Percentiles rank a stretch among this genome's conserved stretches.
phyloP scores from a whole-genome alignment of 2,888 invertebrate genomes.

The Augochlorella aurata region DNA sequence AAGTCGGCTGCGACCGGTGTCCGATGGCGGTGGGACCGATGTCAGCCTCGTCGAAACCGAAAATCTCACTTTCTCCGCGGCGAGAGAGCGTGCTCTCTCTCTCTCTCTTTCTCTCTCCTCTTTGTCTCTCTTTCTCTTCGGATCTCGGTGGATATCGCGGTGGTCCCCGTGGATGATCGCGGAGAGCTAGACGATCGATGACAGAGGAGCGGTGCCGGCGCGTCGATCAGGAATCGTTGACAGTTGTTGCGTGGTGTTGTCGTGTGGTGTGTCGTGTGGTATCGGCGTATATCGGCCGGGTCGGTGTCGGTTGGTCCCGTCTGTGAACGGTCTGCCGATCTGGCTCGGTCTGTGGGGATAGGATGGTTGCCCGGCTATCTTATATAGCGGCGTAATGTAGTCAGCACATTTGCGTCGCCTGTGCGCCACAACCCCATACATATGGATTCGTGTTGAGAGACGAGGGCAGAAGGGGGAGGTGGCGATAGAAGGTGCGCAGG shows the following conservation, averaged over 20 bases:
- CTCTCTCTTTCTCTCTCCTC: not conserved
- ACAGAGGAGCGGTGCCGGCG: not conserved
- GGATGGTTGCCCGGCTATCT: slow-evolving; percentile 78
- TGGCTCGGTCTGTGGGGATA: slow-evolving; percentile 79
- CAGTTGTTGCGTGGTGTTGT: not conserved
- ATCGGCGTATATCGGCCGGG: slow-evolving; percentile 38
- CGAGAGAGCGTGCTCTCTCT: not conserved
- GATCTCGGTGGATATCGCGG: no score
- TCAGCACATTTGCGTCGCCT: slow-evolving; percentile 79
- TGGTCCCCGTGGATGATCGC: no score
- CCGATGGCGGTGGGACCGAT: not conserved
- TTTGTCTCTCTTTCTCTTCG: not conserved
- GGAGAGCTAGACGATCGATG: not conserved
- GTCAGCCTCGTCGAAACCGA: slow-evolving; percentile 9
- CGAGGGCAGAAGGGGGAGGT: slow-evolving; percentile 55
- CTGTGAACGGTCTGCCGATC: slow-evolving; percentile 78
- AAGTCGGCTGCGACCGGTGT: not conserved
- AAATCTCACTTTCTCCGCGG: slow-evolving; percentile 39
- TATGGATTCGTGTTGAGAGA: slow-evolving; percentile 74
- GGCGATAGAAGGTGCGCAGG: slow-evolving; percentile 47
- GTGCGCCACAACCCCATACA: slow-evolving; percentile 76
- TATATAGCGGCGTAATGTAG: slow-evolving; percentile 81
- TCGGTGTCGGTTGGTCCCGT: slow-evolving; percentile 60
- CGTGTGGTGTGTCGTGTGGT: slow-evolving; percentile 1
- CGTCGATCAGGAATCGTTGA: not conserved